Evolutionary conservation across 2,888 invertebrate genomes (phyloP), one percentile per base, ranked within the genome.

Genomic region (Synanthedon formicaeformis): DNA sequence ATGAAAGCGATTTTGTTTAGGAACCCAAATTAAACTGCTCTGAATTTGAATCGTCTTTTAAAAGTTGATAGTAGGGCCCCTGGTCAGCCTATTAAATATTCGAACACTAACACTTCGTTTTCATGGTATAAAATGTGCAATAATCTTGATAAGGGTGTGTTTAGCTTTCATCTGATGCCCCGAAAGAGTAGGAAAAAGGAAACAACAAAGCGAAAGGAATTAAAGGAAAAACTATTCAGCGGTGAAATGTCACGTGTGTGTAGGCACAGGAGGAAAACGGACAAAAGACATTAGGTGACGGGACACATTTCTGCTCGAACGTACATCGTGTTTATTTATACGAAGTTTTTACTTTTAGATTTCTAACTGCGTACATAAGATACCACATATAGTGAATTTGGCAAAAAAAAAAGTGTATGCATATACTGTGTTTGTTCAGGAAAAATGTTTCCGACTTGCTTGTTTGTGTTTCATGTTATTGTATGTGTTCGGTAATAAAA

Each of bases 271-370:
- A 45, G 45, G 55, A 58, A 54, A 56, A 55, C 62, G 62, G 63
- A 64, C 63, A 60, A 66, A 67, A 54, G 61, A 69, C 67, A 73
- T 73, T 73, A 69, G 64, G 54, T 73, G 73, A 74, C 65, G 57
- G 52, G 55, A 63, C 73, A 71, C 65, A 72, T 73, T 73, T 65
- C 64, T 67, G 64, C 66, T 65, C 67, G 66, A 66, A 65, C 62
- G 58, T 60, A 54, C 60, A 51, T 52, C 34, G 34, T 34, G 34
- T 34, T 34, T 34, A 34, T 52, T 16, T 56, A 56, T 54, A 51
- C 10, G 49, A 49, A 8, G 6, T 12, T 18, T 49, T 13, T 49
- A 14, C 49, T 45, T 45, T 45, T 45, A 13, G n/a, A 14, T 45
- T 13, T 45, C 34, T 34, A 34, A 34, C 34, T 34, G n/a, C 45